Base-by-base conservation (phyloP, 2,797 vertebrate genomes). In the Nyctibius grandis region DNA sequence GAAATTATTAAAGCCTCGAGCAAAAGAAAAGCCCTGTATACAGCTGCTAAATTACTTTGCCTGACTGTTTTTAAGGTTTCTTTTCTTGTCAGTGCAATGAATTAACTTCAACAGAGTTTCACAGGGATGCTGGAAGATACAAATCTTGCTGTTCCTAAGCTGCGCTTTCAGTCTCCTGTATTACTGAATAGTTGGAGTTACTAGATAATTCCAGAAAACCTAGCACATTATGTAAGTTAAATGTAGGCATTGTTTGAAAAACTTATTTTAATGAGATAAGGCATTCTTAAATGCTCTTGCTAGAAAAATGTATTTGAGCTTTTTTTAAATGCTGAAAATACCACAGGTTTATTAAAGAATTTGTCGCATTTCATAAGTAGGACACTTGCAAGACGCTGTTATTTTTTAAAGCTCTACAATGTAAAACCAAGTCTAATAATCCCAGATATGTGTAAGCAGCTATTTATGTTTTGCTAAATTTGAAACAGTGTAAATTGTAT, bases 121-220 rank as follows among this genome's bases (percentile, higher is more conserved):
- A 77, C 65, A 47, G 64, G 73, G 50, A 59, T 90, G 77, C 72
- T 89, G 77, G 31, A 96, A 89, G 88, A 69, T 47, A 59, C 63
- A 76, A 69, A 95, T 81, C 81, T 93, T 73, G 47, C 74, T 67
- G 31, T 83, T 92, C 48, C 81, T 85, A 95, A 96, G 82, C 72
- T 60, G 72, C 1, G 5, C 88, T 69, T 82, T 67, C 79, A 94
- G 64, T 79, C 93, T 94, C 70, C 89, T 88, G 96, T 83, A 91
- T 94, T 94, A 95, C 45, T 28, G 50, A 95, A 94, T 96, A 89
- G 65, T 79, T 95, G 54, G 65, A 90, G 90, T 82, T 95, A 31
- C 77, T 85, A 79, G 57, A 88, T 91, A 94, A 81, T 96, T 94
- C 80, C 78, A 61, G 88, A 78, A 90, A 93, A 88, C 45, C 36